Evolutionary conservation across 2,113 vertebrate species (phyloP), one percentile per base, ranked within the genome.

Genomic region (Catharus minimus): DNA sequence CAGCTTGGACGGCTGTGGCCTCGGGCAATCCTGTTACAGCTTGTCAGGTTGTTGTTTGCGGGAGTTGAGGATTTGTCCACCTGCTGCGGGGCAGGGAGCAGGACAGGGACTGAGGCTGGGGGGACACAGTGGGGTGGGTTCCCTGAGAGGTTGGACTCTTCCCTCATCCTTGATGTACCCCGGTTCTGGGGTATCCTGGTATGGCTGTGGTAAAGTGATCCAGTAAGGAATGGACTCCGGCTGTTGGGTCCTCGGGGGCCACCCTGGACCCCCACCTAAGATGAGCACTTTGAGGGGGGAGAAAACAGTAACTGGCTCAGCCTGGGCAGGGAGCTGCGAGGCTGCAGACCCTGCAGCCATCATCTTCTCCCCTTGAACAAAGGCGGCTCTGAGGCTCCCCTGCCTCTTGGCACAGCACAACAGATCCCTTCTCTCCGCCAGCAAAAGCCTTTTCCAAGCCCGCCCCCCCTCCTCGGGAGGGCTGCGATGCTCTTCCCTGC

Each of bases 321-420:
- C 24, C 68, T 2, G 16, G n/a, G 30, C 72, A 67, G 75, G 82
- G 86, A 47, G 64, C 19, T 77, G 60, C 4, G 2, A 20, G 69
- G 57, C 78, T 84, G 16, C 30, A 21, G 26, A 21, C 44, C 58
- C 64, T 72, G 10, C 62, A 53, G 72, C 83, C 72, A 5, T 50
- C 7, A 15, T 38, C 85, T 53, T 61, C 66, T 94, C 13, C 46
- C 27, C 67, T 61, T 4, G 32, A 94, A 96, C 95, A 96, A 96
- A 95, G 92, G 68, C 68, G 0, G 82, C 95, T 93, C 94, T 96
- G 90, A 96, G 92, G 60, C 64, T 95, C 52, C 39, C 27, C 27
- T 77, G 90, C 72, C 58, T 92, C 88, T 62, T 76, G 82, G 94
- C 92, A 47, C 60, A 1, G 30, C 53, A 96, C 83, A 96, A 96